These are phyloP conservation scores for Oplegnathus fasciatus DNA, from an alignment of 2,113 vertebrate genomes.

Conservation along the genomic window DNA sequence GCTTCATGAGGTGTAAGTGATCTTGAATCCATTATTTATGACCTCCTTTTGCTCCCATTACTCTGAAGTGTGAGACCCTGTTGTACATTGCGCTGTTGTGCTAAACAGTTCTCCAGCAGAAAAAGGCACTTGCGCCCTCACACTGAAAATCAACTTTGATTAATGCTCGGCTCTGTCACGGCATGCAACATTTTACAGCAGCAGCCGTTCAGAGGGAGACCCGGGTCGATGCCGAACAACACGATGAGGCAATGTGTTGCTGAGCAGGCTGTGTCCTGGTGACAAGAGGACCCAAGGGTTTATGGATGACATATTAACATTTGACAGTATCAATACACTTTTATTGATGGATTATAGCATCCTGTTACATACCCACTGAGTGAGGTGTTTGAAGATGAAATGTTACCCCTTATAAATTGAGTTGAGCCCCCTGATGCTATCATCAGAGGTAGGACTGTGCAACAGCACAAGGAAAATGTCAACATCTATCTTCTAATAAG, in stretches of 20 bases:
- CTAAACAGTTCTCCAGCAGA: slow-evolving; percentile 78
- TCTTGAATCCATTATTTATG: slow-evolving; percentile 87
- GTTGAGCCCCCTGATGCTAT: slow-evolving; percentile 49
- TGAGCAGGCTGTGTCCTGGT: slow-evolving; percentile 44
- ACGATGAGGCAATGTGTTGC: slow-evolving; percentile 40
- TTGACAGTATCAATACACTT: slow-evolving; percentile 79
- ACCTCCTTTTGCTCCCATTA: slow-evolving; percentile 84
- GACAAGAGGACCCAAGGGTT: slow-evolving; percentile 70
- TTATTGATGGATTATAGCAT: slow-evolving; percentile 72
- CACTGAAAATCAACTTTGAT: slow-evolving; percentile 81
- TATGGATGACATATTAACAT: slow-evolving; percentile 80
- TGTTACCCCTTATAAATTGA: slow-evolving; percentile 66
- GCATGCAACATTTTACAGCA: slow-evolving; percentile 71
- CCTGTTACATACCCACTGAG: slow-evolving; percentile 58
- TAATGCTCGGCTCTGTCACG: slow-evolving; percentile 65
- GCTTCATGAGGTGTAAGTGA: slow-evolving; percentile 84
- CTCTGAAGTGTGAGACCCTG: slow-evolving; percentile 73
- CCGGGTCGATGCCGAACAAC: slow-evolving; percentile 60
- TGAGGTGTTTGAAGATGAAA: slow-evolving; percentile 68
- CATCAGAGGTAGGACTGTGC: slow-evolving; percentile 45
- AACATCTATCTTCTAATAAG: slow-evolving; percentile 62
- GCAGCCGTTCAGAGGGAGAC: slow-evolving; percentile 51
- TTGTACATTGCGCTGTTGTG: slow-evolving; percentile 76
- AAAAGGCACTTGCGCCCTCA: slow-evolving; percentile 66
- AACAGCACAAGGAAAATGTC: slow-evolving; percentile 59